These are phyloP conservation scores for Astropecten irregularis DNA, from an alignment of 53 echinoderm and acorn worm genomes.

Conservation along the genomic window DNA sequence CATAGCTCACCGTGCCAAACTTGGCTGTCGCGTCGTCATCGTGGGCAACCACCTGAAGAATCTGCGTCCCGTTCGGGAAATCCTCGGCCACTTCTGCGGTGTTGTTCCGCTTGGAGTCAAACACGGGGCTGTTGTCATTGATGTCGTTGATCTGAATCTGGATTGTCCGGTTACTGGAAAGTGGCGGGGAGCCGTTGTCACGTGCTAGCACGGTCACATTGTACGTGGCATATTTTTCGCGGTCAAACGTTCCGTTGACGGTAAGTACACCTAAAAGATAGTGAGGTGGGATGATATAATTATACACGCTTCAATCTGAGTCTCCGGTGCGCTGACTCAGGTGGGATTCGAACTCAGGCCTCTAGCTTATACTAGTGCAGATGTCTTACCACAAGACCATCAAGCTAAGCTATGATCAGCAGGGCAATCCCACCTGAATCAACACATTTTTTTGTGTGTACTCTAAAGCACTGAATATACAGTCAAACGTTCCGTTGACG, in stretches of 20 bases:
- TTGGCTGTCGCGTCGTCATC: conserved; percentile 46
- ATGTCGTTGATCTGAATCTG: conserved; percentile 57
- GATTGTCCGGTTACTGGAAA: not conserved
- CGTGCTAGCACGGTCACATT: conserved; percentile 27
- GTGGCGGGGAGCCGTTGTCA: conserved; percentile 46
- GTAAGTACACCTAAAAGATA: conserved; percentile 56
- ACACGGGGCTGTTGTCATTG: conserved; percentile 72
- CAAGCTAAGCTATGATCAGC: too few species aligned
- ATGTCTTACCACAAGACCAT: too few species aligned
- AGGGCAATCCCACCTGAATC: too few species aligned
- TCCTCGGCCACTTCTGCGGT: conserved; percentile 35
- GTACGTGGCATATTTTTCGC: conserved; percentile 40
- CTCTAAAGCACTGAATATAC: too few species aligned
- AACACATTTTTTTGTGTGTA: too few species aligned
- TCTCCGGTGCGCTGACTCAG: too few species aligned
- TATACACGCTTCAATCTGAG: too few species aligned
- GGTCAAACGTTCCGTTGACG: conserved; percentile 55
- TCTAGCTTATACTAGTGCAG: too few species aligned
- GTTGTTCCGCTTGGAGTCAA: not conserved
- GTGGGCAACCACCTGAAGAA: conserved; percentile 52
- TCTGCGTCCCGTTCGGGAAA: not conserved
- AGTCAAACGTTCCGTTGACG: conserved; percentile 55
- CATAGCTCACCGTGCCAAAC: conserved; percentile 51
- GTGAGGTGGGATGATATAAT: too few species aligned
- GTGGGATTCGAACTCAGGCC: too few species aligned